These are phyloP conservation scores for Oceanites oceanicus DNA, from an alignment of 2,113 vertebrate genomes.

Conservation along the genomic window DNA sequence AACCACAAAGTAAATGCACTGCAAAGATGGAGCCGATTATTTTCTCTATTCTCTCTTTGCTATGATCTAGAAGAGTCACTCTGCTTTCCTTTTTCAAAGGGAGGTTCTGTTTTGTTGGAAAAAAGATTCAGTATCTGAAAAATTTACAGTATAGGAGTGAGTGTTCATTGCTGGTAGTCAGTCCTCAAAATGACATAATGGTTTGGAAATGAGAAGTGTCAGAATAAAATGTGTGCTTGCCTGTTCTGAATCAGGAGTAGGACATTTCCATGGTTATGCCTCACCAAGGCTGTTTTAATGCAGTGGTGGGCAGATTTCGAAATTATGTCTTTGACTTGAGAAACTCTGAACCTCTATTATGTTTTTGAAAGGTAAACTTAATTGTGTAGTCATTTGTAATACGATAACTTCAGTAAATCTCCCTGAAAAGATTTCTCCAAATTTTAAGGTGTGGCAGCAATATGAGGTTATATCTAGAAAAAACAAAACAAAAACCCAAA, in stretches of 20 bases:
- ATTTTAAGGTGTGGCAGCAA: background rate
- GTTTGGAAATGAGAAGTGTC: background rate
- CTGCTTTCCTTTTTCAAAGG: background rate
- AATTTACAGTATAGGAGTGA: background rate
- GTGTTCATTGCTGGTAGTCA: background rate
- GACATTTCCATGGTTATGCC: background rate
- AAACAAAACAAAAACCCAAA: accelerated
- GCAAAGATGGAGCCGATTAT: background rate
- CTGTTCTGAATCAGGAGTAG: background rate
- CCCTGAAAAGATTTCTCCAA: background rate
- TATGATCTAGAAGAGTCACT: background rate
- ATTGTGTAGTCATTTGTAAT: background rate
- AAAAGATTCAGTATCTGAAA: background rate
- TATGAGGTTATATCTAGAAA: background rate
- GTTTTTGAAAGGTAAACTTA: background rate
- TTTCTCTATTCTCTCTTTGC: background rate
- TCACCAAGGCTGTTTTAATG: background rate
- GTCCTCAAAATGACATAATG: background rate
- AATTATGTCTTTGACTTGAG: background rate
- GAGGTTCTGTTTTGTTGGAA: background rate
- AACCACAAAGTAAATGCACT: background rate
- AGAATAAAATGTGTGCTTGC: background rate
- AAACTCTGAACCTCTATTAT: background rate
- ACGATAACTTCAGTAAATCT: background rate
- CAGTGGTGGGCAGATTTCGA: background rate